Base-by-base conservation (phyloP, 2,797 vertebrate genomes). In the Sebastes hubbsi region DNA sequence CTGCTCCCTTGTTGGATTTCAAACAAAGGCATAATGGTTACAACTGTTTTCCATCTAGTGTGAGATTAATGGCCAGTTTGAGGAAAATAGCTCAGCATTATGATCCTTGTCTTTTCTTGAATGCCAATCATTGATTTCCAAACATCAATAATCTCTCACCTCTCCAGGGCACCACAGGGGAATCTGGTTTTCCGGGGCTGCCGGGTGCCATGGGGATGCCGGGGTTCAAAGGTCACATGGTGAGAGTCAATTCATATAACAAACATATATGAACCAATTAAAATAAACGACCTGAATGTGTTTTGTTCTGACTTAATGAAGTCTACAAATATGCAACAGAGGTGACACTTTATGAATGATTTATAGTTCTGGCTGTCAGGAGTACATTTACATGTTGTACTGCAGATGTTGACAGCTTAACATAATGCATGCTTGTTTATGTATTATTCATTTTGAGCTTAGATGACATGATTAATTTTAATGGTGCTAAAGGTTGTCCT, bases 191-290 rank as follows among this genome's bases (percentile, higher is more conserved):
- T 56, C 90, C 91, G 18, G 96, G 96, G 13, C 64, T 83, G 65
- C 92, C 91, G 1, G 95, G 95, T 9, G 70, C 80, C 24, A 85
- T 85, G 80, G 96, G 96, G 5, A 75, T 89, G 77, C 92, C 92
- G 4, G 96, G 96, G 60, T 93, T 93, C 85, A 96, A 96, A 93
- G 96, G 96, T 84, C 94, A 95, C 68, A 95, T 94, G 94, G 96
- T 96, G 83, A 86, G 77, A 25, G 27, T 42, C 30, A 27, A 8
- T 22, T 52, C 24, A 4, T 36, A 42, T 11, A 11, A 66, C 27
- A 71, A 71, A 32, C 60, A 66, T 36, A 52, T 8, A 5, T 52
- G 34, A 30, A 58, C n/a, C 55, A 42, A 71, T 46, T 11, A 52
- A 34, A 74, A 68, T 16, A 24, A 4, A 52, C 1, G 1, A 67